phyloP scores from a whole-genome alignment of 2,797 vertebrate genomes.

The Megaceryle alcyon region DNA sequence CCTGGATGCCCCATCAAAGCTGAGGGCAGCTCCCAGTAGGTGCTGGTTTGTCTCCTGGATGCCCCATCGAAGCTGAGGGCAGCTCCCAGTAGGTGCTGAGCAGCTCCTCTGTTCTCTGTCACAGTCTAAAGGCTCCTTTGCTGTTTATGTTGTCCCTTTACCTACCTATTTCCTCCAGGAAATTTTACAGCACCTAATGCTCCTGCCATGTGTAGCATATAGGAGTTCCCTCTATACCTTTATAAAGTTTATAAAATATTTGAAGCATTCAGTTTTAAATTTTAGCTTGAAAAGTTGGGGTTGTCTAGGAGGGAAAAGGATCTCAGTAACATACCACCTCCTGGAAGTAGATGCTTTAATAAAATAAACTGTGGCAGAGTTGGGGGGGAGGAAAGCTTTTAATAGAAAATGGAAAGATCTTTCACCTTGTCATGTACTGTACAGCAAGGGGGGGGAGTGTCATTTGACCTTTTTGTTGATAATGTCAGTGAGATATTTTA shows the following conservation, averaged over 20 bases:
- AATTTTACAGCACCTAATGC: not conserved
- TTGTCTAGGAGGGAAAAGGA: not conserved
- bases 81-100: not conserved
- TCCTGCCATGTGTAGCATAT: not conserved
- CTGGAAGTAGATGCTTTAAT: not conserved
- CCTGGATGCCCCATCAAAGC: not conserved
- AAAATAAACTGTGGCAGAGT: not conserved
- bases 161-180: not conserved
- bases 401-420: not conserved
- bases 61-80: not conserved
- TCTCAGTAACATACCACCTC: not conserved
- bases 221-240: not conserved
- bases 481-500: constrained; percentile 46
- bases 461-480: constrained; percentile 59
- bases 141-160: not conserved
- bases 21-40: not conserved
- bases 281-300: not conserved
- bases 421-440: not conserved
- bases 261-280: not conserved
- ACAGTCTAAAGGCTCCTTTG: not conserved
- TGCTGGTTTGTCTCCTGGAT: not conserved
- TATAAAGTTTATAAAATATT: not conserved
- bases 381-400: not conserved
- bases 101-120: not conserved
- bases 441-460: not conserved